Base-by-base conservation (phyloP, 1,140 invertebrate species). In the Drosophila obscura region DNA sequence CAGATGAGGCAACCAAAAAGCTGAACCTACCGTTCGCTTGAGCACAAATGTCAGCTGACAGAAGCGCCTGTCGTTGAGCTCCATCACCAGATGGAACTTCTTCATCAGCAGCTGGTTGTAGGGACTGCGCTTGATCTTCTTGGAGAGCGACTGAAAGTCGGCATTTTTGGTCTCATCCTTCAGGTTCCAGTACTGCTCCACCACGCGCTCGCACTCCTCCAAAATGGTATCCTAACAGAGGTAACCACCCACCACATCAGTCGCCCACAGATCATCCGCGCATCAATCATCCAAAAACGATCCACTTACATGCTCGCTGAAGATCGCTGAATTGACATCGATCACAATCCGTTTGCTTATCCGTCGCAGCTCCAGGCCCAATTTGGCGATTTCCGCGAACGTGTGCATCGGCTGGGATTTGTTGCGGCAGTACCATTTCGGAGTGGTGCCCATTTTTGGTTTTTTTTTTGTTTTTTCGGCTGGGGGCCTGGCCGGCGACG, bases 371-470 rank as follows among this genome's bases (percentile, higher is more conserved):
- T 91, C 89, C 63, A 89, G 68, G 51, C 89, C 89, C 61, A 91
- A 65, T 67, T 89, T 91, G 22, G 73, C 77, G 55, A 91, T 89
- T 82, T 91, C 89, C 73, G 81, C 78, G 72, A 91, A 91, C 65
- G 89, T 90, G 73, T 91, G 88, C 81, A 91, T 89, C 53, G 88
- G 89, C 79, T 90, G 88, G 62, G 89, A 90, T 90, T 91, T 91
- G 75, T 91, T 91, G 71, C 89, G 89, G 85, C 89, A 91, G 84
- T 91, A 91, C 89, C 89, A 91, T 72, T 91, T 91, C 64, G 89
- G 89, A 56, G 89, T 91, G 26, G 80, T 91, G 69, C 89, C 89
- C 89, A 91, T 91, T 82, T 19, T 19, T 1, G 1, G 1, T 19
- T 1, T 19, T 19, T 89, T 81, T 52, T 19, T 1, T 19, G 1